Evolutionary conservation across 2,888 invertebrate genomes (phyloP).

Genomic region (Cenopis cana): DNA sequence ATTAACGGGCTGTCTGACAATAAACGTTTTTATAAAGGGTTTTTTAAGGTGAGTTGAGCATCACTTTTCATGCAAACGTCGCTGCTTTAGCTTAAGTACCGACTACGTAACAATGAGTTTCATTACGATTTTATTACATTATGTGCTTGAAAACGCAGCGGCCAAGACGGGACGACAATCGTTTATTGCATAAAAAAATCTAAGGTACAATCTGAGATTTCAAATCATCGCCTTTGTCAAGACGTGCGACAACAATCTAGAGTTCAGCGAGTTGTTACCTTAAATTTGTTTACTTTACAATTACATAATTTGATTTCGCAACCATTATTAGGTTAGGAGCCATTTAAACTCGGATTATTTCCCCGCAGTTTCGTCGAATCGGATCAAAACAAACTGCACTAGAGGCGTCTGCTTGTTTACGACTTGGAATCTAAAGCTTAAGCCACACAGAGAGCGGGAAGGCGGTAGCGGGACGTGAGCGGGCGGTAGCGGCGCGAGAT

Average conservation of each 20-base stretch:
- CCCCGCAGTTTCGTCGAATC: neutral
- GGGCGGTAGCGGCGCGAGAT: no score
- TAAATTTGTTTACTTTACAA: neutral
- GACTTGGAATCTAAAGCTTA: no score
- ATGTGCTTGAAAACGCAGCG: neutral
- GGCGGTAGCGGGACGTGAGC: no score
- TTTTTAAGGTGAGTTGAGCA: neutral
- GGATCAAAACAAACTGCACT: neutral
- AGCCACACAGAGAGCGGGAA: no score
- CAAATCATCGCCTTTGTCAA: no score
- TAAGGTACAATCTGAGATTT: no score
- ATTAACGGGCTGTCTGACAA: constrained; percentile 8
- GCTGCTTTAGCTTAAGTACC: no score
- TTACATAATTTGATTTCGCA: neutral
- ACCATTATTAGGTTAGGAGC: neutral
- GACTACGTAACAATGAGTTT: neutral
- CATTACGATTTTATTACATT: constrained; percentile 1
- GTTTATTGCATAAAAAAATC: no score
- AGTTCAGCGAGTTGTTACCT: neutral
- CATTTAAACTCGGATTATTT: no score
- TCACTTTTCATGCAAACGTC: neutral
- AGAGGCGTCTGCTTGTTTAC: neutral
- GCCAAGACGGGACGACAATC: no score
- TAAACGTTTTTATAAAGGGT: constrained; percentile 3
- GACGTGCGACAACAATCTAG: neutral